These are phyloP conservation scores for Dicaeum eximium DNA, from an alignment of 2,113 vertebrate species.

Conservation along the genomic window DNA sequence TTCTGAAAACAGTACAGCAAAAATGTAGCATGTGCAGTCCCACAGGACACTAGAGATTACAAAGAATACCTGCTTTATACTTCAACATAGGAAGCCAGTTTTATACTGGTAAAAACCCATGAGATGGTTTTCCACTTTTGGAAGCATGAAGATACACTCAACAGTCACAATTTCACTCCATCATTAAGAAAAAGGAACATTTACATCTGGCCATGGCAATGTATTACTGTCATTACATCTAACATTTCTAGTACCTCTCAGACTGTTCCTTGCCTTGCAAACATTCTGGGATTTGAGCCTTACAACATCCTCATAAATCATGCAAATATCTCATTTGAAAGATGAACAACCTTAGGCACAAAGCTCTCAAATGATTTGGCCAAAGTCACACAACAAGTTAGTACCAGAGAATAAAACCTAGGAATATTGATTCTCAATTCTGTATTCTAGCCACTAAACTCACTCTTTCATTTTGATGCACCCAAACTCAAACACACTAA, in stretches of 20 bases:
- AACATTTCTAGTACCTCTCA: not conserved
- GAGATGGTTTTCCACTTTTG: not conserved
- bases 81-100: not conserved
- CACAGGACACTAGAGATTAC: not conserved
- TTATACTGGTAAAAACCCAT: not conserved
- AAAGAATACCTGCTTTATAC: not conserved
- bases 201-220: not conserved
- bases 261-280: not conserved
- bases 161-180: not conserved
- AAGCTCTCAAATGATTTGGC: not conserved
- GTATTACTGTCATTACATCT: not conserved
- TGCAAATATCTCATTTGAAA: conserved; percentile 12
- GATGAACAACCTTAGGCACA: not conserved
- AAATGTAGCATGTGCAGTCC: not conserved
- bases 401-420: not conserved
- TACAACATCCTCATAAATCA: not conserved
- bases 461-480: not conserved
- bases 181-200: not conserved
- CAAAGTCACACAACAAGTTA: not conserved
- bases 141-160: not conserved
- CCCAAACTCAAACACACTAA: not conserved
- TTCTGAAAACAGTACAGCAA: not conserved
- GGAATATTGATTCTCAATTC: not conserved
- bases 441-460: not conserved
- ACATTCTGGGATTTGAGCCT: not conserved